These are phyloP conservation scores for Parotocinclus haroldoi DNA, from an alignment of 2,797 vertebrate genomes.

Conservation along the genomic window DNA sequence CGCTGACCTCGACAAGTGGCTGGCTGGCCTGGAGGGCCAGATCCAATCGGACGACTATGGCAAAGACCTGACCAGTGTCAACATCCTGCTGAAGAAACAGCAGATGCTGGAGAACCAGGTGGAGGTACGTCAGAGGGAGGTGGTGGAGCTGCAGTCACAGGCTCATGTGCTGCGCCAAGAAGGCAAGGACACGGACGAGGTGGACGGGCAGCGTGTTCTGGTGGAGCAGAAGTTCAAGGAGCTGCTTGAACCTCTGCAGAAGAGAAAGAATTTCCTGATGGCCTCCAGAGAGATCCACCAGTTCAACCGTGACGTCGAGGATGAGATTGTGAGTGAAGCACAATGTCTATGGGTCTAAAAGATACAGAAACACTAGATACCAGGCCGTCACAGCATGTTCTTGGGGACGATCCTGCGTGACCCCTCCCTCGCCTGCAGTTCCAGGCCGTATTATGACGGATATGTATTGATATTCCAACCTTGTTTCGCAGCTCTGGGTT, in stretches of 20 bases:
- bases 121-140: conserved; percentile 85
- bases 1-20: conserved; percentile 94
- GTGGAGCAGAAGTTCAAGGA: conserved; percentile 81
- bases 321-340: conserved; percentile 81
- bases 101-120: conserved; percentile 93
- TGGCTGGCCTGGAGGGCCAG: conserved; percentile 84
- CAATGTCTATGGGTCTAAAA: no score
- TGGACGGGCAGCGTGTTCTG: conserved; percentile 74
- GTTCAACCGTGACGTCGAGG: conserved; percentile 87
- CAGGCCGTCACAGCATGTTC: no score
- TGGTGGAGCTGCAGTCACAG: conserved; percentile 82
- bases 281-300: conserved; percentile 87
- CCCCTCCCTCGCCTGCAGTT: no score
- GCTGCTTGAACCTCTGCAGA: conserved; percentile 75
- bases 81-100: conserved; percentile 96
- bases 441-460: background rate
- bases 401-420: no score
- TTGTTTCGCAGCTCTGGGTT: conserved; percentile 83
- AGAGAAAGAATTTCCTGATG: conserved; percentile 78
- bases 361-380: no score
- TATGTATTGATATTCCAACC: background rate
- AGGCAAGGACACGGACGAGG: conserved; percentile 81
- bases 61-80: conserved; percentile 96
- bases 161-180: conserved; percentile 79
- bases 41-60: conserved; percentile 95